Evolutionary conservation across 2,797 vertebrate genomes (phyloP), one percentile per base, ranked within the genome.

Genomic region (Spinus pinus): DNA sequence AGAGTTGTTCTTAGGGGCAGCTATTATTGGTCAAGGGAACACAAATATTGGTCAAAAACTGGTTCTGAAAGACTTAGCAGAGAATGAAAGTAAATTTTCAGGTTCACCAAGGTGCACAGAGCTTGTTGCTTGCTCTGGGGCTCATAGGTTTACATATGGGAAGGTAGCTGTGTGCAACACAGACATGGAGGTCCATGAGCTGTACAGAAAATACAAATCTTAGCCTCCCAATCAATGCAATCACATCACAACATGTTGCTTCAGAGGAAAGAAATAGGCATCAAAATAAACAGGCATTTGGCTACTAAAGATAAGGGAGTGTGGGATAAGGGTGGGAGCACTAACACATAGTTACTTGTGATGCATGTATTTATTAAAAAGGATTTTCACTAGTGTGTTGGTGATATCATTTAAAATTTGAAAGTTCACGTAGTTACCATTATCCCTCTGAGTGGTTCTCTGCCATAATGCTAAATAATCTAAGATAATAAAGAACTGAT

Each of bases 101-200:
- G 28, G 30, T 85, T 94, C 56, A 72, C 21, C 22, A 27, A 24
- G 27, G 25, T 61, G 46, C 15, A 1, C 0, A 4, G 42, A 75
- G 54, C 49, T 87, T 54, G 61, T 42, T 74, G 42, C 42, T 79
- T 75, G 30, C 64, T 71, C 46, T 62, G 18, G 30, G 24, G 33
- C 7, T 57, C 5, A 0, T 64, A 2, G 13, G 14, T 69, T 93
- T 62, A 12, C n/a, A 1, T 14, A 3, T 30, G 44, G 77, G 44
- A 81, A 57, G 39, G 35, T 12, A 18, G 17, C 14, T 51, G 1
- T 47, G 15, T 1, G 0, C 53, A n/a, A 28, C 46, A 50, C 0
- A 5, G 67, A 62, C 39, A 7, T 8, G 24, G 15, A 74, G 14
- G 14, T 58, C 67, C 23, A 4, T 58, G 64, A 42, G 35, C 42